A percentile compares a stretch with the other conserved stretches of the same genome.
These are phyloP conservation scores for Gallinago solitaria DNA, from an alignment of 2,797 vertebrate species.

Conservation along the genomic window DNA sequence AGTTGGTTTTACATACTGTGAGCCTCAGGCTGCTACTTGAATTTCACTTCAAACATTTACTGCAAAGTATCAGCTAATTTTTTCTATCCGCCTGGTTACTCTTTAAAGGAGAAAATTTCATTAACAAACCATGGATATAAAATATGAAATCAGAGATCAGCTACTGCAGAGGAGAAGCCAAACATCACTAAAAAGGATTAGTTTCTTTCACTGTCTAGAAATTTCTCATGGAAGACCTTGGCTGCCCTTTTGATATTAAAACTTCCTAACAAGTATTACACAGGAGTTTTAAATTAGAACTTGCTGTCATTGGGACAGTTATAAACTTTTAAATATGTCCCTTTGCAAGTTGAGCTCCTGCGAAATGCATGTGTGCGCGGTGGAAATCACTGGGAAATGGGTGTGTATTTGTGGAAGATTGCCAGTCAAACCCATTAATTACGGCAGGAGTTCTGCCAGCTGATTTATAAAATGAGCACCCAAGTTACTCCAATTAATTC, in stretches of 20 bases:
- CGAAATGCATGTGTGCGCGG: constrained; percentile 43
- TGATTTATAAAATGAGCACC: constrained; percentile 67
- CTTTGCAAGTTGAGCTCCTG: constrained; percentile 68
- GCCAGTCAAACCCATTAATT: constrained; percentile 55
- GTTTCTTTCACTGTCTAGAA: constrained; percentile 81
- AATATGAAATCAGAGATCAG: constrained; percentile 78
- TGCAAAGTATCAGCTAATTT: constrained; percentile 54
- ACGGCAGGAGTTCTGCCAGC: constrained; percentile 38
- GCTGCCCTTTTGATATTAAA: constrained; percentile 84
- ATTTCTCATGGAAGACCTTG: constrained; percentile 82
- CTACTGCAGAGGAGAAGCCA: constrained; percentile 71
- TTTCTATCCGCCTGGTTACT: constrained; percentile 58
- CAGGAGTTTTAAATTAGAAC: constrained; percentile 82
- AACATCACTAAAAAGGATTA: constrained; percentile 80
- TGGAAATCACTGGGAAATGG: constrained; percentile 63
- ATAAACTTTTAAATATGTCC: constrained; percentile 80
- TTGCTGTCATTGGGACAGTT: constrained; percentile 80
- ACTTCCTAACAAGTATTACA: constrained; percentile 83
- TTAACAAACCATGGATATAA: constrained; percentile 76
- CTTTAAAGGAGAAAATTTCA: constrained; percentile 74
- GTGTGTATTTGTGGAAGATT: constrained; percentile 19
- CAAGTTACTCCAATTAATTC: constrained; percentile 63
- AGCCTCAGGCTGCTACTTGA: constrained; percentile 64
- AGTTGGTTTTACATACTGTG: constrained; percentile 56
- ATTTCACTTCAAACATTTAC: constrained; percentile 68